Conservation (phyloP, 2,888 invertebrate genomes). For the Nomada goodeniana region DNA sequence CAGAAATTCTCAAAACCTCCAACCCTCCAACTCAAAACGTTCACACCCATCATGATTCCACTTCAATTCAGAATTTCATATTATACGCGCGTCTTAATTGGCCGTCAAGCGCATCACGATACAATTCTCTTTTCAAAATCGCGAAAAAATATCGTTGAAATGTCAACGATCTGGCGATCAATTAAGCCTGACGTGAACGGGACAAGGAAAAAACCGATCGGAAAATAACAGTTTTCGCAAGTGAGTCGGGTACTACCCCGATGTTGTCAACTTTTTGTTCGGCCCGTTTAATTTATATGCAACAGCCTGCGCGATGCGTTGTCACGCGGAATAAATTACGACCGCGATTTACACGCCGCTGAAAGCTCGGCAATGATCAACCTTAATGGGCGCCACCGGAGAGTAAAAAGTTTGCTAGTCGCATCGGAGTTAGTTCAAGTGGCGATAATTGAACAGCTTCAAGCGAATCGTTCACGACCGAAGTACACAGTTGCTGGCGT, state of each 20-base stretch:
- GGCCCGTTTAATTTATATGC: conserved; percentile 26
- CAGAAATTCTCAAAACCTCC: not conserved
- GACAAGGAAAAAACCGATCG: not conserved
- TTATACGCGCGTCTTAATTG: no score
- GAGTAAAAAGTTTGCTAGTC: conserved; percentile 60
- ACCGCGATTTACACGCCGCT: conserved; percentile 41
- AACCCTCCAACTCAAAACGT: no score
- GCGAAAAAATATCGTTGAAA: no score
- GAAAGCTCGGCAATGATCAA: conserved; percentile 53
- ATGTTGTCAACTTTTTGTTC: conserved; percentile 10
- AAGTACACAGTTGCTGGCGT: conserved; percentile 13
- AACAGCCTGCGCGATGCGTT: conserved; percentile 20
- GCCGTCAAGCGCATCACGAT: no score
- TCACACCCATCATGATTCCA: no score
- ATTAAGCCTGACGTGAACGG: not conserved
- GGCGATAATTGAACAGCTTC: conserved; percentile 66
- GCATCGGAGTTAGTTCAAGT: conserved; percentile 63
- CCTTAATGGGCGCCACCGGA: conserved; percentile 50
- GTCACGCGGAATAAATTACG: conserved; percentile 56
- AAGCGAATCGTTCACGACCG: conserved; percentile 40
- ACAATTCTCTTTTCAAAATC: no score
- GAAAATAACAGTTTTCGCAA: conserved; percentile 21
- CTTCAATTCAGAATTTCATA: no score
- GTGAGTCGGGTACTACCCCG: not conserved
- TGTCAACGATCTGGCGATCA: not conserved